Evolutionary conservation across 2,888 invertebrate species (phyloP).

Genomic region (Diloba caeruleocephala): DNA sequence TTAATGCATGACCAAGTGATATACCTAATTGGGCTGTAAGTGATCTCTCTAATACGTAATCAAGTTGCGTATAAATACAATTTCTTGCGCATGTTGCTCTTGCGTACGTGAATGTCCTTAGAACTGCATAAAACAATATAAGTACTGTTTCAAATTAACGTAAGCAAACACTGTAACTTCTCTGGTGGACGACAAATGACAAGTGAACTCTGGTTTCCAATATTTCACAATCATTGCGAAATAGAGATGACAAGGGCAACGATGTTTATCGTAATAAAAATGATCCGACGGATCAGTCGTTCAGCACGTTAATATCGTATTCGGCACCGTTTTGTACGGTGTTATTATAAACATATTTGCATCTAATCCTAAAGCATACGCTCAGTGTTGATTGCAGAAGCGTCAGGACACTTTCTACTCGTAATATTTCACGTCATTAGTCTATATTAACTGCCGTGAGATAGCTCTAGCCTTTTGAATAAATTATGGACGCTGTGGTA

Average conservation of each 20-base stretch:
- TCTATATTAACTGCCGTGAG: neutral
- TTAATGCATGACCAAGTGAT: slow-evolving; percentile 53
- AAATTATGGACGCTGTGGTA: slow-evolving; percentile 5
- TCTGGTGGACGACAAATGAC: too few species aligned
- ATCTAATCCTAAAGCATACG: neutral
- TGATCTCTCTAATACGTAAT: slow-evolving; percentile 45
- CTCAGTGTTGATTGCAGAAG: neutral
- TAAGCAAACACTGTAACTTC: neutral
- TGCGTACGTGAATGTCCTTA: neutral
- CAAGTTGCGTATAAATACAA: slow-evolving; percentile 12
- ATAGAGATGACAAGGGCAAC: neutral
- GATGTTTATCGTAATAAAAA: neutral
- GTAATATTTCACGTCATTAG: neutral
- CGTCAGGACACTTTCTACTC: neutral
- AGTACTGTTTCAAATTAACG: neutral
- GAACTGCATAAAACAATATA: neutral
- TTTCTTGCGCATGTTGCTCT: slow-evolving; percentile 8
- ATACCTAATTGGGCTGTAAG: slow-evolving; percentile 41
- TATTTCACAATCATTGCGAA: too few species aligned
- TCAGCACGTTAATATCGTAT: neutral
- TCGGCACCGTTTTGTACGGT: neutral
- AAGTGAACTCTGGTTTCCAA: too few species aligned
- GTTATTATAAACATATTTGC: neutral
- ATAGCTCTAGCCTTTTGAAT: neutral
- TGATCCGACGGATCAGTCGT: too few species aligned